Evolutionary conservation across 2,888 invertebrate species (phyloP).

Genomic region (Drosophila gaucha): DNA sequence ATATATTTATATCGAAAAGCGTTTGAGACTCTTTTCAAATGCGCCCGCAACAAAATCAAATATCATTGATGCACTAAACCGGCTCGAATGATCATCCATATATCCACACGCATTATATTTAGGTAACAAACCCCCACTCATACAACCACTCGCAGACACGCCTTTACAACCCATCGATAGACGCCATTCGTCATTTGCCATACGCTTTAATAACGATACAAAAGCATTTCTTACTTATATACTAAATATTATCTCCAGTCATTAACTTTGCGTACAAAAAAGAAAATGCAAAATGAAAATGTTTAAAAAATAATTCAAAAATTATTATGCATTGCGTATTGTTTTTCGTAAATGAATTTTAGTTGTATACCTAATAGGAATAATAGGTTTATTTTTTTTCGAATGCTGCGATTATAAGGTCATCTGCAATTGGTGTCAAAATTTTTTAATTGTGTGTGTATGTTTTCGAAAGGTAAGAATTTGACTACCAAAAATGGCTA

Average conservation of each 20-base stretch:
- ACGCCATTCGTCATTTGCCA: slow-evolving; percentile 56
- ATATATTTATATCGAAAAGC: slow-evolving; percentile 28
- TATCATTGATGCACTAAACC: slow-evolving; percentile 43
- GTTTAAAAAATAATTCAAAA: slow-evolving; percentile 64
- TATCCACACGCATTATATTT: slow-evolving; percentile 14
- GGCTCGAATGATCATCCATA: slow-evolving; percentile 38
- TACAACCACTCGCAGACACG: slow-evolving; percentile 19
- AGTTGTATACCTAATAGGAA: slow-evolving; percentile 17
- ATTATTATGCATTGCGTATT: slow-evolving; percentile 68
- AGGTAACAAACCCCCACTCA: slow-evolving; percentile 9
- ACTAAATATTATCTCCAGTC: slow-evolving; percentile 77
- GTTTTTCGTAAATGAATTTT: slow-evolving; percentile 37
- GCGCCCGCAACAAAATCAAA: slow-evolving; percentile 36
- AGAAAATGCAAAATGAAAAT: slow-evolving; percentile 45
- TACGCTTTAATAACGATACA: slow-evolving; percentile 60
- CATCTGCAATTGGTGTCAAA: slow-evolving; percentile 52
- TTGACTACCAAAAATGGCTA: slow-evolving; percentile 10
- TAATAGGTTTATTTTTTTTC: slow-evolving; percentile 15
- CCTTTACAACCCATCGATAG: slow-evolving; percentile 16
- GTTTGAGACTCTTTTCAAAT: slow-evolving; percentile 83
- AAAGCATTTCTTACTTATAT: slow-evolving; percentile 58
- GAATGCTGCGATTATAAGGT: slow-evolving; percentile 33
- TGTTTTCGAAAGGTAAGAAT: slow-evolving; percentile 47
- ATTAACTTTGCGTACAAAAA: slow-evolving; percentile 79
- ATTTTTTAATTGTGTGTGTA: slow-evolving; percentile 7